Conservation (phyloP, 2,888 invertebrate species). For the Ptilodon capucinus region DNA sequence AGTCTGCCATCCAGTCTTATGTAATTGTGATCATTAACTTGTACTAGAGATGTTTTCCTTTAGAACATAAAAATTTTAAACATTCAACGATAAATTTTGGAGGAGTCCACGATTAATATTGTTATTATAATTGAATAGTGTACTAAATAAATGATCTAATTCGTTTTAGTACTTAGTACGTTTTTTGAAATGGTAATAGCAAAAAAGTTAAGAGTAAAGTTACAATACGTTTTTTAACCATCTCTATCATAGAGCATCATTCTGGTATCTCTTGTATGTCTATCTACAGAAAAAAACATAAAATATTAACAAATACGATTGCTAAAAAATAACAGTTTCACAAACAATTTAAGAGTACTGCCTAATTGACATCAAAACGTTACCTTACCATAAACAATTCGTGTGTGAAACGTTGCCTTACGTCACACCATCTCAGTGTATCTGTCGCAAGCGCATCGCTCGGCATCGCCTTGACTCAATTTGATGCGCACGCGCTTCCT, state of each 20-base stretch:
- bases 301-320: background rate
- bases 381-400: background rate
- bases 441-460: conserved; percentile 3
- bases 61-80: conserved; percentile 39
- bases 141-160: too few relatives aligned
- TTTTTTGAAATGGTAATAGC: background rate
- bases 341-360: background rate
- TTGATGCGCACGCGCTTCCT: conserved; percentile 31
- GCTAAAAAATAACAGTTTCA: background rate
- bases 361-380: background rate
- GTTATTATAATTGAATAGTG: background rate
- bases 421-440: background rate
- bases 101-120: conserved; percentile 24
- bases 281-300: background rate
- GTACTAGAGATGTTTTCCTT: conserved; percentile 54
- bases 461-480: conserved; percentile 31
- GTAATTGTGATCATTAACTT: conserved; percentile 43
- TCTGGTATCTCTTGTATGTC: background rate
- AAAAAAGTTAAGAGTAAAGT: too few relatives aligned
- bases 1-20: conserved; percentile 31
- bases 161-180: too few relatives aligned
- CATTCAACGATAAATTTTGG: conserved; percentile 31
- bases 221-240: too few relatives aligned
- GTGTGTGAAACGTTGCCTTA: background rate
- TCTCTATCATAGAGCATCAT: too few relatives aligned